These are phyloP conservation scores for Erpobdella octoculata DNA, from an alignment of 2,888 invertebrate species.

Conservation along the genomic window DNA sequence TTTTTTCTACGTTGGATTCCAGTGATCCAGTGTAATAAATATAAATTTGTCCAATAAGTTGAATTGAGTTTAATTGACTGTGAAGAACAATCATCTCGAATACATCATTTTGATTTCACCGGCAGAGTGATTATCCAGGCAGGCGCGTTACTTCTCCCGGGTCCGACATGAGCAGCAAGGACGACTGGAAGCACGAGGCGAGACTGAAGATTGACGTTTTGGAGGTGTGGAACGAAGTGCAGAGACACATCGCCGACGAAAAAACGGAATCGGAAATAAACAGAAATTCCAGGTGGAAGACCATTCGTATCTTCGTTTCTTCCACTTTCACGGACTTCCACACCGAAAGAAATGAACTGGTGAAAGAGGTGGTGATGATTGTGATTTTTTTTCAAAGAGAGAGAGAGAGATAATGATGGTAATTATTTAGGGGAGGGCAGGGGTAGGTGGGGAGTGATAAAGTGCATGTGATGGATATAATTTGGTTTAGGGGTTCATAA, in stretches of 20 bases:
- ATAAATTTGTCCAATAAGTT: too few relatives aligned
- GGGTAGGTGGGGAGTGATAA: too few relatives aligned
- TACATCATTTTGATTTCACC: not conserved
- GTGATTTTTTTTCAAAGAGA: not conserved
- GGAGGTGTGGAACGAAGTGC: slow-evolving; percentile 25
- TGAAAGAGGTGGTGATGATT: slow-evolving; percentile 44
- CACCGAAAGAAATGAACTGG: slow-evolving; percentile 48
- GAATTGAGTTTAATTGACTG: not conserved
- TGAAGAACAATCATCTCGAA: not conserved
- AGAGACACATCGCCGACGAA: slow-evolving; percentile 17
- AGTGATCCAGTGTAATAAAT: too few relatives aligned
- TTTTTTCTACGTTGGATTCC: too few relatives aligned
- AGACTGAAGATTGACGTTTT: slow-evolving; percentile 22
- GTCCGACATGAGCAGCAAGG: not conserved
- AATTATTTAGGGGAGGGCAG: not conserved
- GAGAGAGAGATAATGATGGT: not conserved
- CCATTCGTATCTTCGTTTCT: slow-evolving; percentile 49
- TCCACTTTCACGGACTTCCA: slow-evolving; percentile 52
- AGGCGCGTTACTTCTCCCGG: too few relatives aligned
- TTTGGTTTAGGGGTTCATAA: too few relatives aligned
- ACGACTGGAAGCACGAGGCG: slow-evolving; percentile 4
- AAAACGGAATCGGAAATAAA: slow-evolving; percentile 20
- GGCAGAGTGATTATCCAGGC: too few relatives aligned
- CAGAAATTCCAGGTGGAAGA: slow-evolving; percentile 43
- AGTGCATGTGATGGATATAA: too few relatives aligned